Conservation (phyloP, 2,113 vertebrate species). For the Penelope pileata region DNA sequence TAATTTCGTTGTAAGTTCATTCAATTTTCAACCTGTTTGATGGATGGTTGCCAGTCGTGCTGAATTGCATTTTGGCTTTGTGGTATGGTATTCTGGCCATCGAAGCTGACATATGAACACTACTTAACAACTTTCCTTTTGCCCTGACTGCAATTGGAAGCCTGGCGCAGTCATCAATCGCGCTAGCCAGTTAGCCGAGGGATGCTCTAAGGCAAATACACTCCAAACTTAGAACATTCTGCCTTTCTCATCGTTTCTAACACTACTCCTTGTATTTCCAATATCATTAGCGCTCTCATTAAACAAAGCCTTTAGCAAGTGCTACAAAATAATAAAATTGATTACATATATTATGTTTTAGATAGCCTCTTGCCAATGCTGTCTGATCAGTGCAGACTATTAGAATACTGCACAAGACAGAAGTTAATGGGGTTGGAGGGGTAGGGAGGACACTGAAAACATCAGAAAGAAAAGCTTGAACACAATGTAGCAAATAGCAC, state of each 20-base stretch:
- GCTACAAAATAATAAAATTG: constrained; percentile 37
- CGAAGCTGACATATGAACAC: constrained; percentile 36
- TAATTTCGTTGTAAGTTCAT: constrained; percentile 64
- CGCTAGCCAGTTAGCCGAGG: background rate
- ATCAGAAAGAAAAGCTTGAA: background rate
- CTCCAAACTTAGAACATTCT: background rate
- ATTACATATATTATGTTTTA: constrained; percentile 9
- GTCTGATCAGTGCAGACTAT: background rate
- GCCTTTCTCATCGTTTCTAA: constrained; percentile 14
- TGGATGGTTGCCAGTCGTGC: constrained; percentile 50
- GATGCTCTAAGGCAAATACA: constrained; percentile 26
- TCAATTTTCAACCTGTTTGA: constrained; percentile 68
- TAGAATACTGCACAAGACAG: background rate
- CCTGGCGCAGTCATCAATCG: constrained; percentile 41
- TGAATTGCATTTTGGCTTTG: constrained; percentile 43
- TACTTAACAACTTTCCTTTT: constrained; percentile 59
- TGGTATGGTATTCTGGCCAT: constrained; percentile 7
- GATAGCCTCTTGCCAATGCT: constrained; percentile 7
- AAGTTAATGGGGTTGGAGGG: background rate
- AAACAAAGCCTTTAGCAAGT: constrained; percentile 48
- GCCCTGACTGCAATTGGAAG: constrained; percentile 22
- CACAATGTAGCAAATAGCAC: background rate
- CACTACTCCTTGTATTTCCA: constrained; percentile 12
- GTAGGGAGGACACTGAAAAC: background rate
- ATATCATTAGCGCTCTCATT: constrained; percentile 32